Base-by-base conservation (phyloP, 2,888 invertebrate species). In the Lycocerus yunnanus region DNA sequence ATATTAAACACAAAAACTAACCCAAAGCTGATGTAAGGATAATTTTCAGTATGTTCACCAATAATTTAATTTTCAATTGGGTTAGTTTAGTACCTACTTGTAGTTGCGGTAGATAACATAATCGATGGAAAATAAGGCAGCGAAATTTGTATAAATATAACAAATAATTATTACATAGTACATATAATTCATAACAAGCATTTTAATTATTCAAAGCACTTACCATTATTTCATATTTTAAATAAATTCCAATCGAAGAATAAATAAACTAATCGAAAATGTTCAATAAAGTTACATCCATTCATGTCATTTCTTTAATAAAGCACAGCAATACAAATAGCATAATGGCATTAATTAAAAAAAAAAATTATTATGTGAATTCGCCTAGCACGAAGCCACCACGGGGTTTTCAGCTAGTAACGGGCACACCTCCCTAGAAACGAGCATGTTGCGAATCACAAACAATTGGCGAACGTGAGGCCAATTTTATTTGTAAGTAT, bases 201-300 rank as follows among this genome's bases (percentile, higher is more conserved):
- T 43, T 43, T 43, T 43, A 43, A 43, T 43, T n/a, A 43, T 43
- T 43, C 43, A 43, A n/a, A 43, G 14, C 60, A 82, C 84, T 84
- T 78, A 84, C 84, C 84, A 84, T 84, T 84, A 83, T 84, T 83
- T 84, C 84, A 84, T 84, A 83, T 81, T 82, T 82, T 81, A 82
- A 81, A 80, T 80, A 82, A 82, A 80, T 83, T 80, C 81, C 82
- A 81, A 79, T 80, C 79, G 81, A 77, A 78, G 81, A 81, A 82
- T 74, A 79, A 78, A 77, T 79, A 82, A 81, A 82, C 78, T 80
- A 82, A 82, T 80, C 75, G 80, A 82, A 82, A 82, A 79, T 81
- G 81, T 81, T 79, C 79, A 67, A 75, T 75, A 68, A 76, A 76
- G 68, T 73, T 71, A 75, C 80, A 80, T 80, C 79, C 81, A 78